Evolutionary conservation across 2,113 vertebrate genomes (phyloP).

Genomic region (Condylura cristata): DNA sequence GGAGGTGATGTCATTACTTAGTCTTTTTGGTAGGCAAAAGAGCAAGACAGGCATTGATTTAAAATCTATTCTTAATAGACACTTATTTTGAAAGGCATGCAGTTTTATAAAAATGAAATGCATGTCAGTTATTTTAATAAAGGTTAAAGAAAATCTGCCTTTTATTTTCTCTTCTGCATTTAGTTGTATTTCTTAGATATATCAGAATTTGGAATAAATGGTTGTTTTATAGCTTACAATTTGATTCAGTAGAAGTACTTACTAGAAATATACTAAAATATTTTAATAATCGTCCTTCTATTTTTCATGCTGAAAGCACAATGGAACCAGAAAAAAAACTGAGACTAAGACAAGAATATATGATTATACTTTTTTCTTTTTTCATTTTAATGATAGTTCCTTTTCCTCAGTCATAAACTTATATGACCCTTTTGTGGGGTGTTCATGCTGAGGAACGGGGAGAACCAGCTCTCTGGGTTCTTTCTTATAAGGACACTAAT

Average conservation of each 20-base stretch:
- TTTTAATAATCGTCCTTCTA: background rate
- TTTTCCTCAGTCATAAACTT: no score
- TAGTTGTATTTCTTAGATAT: background rate
- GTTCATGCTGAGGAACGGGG: accelerated
- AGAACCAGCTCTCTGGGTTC: background rate
- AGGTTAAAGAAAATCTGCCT: background rate
- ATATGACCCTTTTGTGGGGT: background rate
- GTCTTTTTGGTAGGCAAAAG: slow-evolving; percentile 42
- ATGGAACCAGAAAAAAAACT: background rate
- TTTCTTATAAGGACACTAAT: background rate
- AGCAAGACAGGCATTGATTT: slow-evolving; percentile 61
- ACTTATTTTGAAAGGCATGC: slow-evolving; percentile 39
- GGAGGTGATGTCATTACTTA: slow-evolving; percentile 36
- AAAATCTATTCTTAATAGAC: slow-evolving; percentile 4
- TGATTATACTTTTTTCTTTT: background rate
- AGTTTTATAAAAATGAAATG: background rate
- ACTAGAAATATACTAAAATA: background rate
- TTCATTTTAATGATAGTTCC: background rate
- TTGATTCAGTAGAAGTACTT: background rate
- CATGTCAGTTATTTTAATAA: background rate
- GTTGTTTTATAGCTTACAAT: background rate
- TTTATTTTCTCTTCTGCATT: background rate
- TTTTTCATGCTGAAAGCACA: background rate
- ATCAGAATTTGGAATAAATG: slow-evolving; percentile 9
- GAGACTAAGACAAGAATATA: background rate